Evolutionary conservation across 1,140 invertebrate genomes (phyloP), one percentile per base, ranked within the genome.

Genomic region (Bombus huntii): DNA sequence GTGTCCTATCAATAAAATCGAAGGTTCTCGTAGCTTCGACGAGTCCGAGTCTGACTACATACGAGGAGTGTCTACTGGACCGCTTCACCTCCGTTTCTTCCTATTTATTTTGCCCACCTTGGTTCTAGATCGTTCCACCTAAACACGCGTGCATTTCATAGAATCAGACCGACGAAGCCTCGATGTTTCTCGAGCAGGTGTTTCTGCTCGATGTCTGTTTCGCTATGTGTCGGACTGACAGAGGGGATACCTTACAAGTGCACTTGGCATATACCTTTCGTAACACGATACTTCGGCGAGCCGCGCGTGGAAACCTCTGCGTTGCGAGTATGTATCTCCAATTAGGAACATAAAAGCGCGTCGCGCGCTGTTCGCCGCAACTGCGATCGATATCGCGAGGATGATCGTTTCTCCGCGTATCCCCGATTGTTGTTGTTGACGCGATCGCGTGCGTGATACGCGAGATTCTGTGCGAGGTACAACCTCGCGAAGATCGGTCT

Each of bases 231-330:
- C 44, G 65, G 42, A 71, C 34, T 22, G 31, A n/a, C 81, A 78
- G 31, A 42, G 53, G 81, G 65, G 85, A 89, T 59, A 72, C 80
- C 88, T 77, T 81, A 66, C 85, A 89, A 89, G 85, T 89, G 85
- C 59, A 15, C 65, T 80, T 79, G 79, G 80, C 80, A 37, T 87
- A 76, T 78, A 89, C 72, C 80, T 89, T 89, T 82, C 81, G 84
- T 89, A 89, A 89, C 81, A 34, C 85, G 88, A 89, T 83, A 89
- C 88, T 74, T 62, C 47, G 71, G 47, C 47, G 47, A 66, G 57
- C 34, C 53, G 83, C 75, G 87, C 84, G 37, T 70, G 76, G 88
- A 89, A 89, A 89, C 88, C 88, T 81, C 68, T 89, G 62, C 47
- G 31, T 37, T 31, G 62, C 18, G 62, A 86, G 83, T 10, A 59